Percentiles rank a stretch among this genome's conserved stretches.
Evolutionary conservation across 2,888 invertebrate species (phyloP).

Genomic region (Tachina lurida): DNA sequence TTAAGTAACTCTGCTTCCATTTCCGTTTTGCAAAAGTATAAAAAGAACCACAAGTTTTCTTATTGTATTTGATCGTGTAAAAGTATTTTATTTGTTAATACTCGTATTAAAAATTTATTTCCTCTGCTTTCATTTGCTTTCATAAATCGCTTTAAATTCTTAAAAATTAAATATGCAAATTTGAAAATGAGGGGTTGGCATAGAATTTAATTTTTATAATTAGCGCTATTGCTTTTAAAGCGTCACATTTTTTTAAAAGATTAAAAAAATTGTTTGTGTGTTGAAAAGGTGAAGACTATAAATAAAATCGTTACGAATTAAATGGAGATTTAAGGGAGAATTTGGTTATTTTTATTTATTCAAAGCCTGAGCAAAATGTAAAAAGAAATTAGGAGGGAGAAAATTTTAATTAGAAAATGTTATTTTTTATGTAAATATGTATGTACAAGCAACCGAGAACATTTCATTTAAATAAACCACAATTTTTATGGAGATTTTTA

Average conservation of each 20-base stretch:
- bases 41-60: conserved; percentile 4
- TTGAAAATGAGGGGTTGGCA: neutral
- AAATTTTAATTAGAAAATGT: neutral
- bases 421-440: neutral
- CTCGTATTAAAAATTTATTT: conserved; percentile 44
- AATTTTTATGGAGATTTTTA: neutral
- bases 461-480: neutral
- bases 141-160: conserved; percentile 17
- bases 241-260: conserved; percentile 11
- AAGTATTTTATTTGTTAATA: neutral
- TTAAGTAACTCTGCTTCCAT: conserved; percentile 50
- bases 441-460: neutral
- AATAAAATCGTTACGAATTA: conserved; percentile 28
- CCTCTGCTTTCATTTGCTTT: conserved; percentile 24
- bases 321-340: conserved; percentile 10
- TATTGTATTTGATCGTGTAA: too few relatives aligned
- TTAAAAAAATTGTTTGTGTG: conserved; percentile 44
- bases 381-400: neutral
- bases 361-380: neutral
- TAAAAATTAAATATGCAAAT: conserved; percentile 68
- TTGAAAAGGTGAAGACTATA: conserved; percentile 21
- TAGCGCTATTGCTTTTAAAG: conserved; percentile 48
- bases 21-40: conserved; percentile 13
- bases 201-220: conserved; percentile 56
- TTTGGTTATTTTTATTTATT: conserved; percentile 14